These are phyloP conservation scores for Cryptophagus acutangulus DNA, from an alignment of 2,888 invertebrate genomes.

Conservation along the genomic window DNA sequence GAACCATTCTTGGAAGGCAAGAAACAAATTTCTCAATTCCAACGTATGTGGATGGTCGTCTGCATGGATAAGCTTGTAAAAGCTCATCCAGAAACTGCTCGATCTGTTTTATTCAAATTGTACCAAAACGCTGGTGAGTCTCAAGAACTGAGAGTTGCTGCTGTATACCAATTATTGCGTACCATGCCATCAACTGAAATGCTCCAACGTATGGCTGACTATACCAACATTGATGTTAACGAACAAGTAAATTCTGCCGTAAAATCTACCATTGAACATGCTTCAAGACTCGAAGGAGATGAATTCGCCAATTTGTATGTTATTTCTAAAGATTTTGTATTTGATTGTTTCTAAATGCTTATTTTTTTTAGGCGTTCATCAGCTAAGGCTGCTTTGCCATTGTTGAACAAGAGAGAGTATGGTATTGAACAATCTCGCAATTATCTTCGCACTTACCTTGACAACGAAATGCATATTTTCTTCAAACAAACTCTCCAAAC, in stretches of 20 bases:
- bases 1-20: constrained; percentile 63
- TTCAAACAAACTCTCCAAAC: constrained; percentile 45
- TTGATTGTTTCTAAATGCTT: constrained; percentile 6
- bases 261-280: constrained; percentile 54
- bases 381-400: constrained; percentile 41
- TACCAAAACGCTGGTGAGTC: constrained; percentile 60
- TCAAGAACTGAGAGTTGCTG: constrained; percentile 60
- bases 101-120: constrained; percentile 58
- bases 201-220: constrained; percentile 64
- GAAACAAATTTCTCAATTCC: constrained; percentile 52
- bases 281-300: constrained; percentile 50
- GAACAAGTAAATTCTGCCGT: constrained; percentile 60
- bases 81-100: constrained; percentile 51
- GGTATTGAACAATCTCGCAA: constrained; percentile 53
- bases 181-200: constrained; percentile 56
- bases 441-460: constrained; percentile 43
- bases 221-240: constrained; percentile 59
- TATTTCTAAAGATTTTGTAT: neutral
- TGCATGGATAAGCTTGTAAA: constrained; percentile 51
- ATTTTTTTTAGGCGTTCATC: constrained; percentile 37
- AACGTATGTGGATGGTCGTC: constrained; percentile 58
- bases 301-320: constrained; percentile 52
- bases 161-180: constrained; percentile 57
- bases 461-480: constrained; percentile 45
- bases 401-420: constrained; percentile 39